Base-by-base conservation (phyloP, 2,888 invertebrate genomes). In the Saturnia japonica region DNA sequence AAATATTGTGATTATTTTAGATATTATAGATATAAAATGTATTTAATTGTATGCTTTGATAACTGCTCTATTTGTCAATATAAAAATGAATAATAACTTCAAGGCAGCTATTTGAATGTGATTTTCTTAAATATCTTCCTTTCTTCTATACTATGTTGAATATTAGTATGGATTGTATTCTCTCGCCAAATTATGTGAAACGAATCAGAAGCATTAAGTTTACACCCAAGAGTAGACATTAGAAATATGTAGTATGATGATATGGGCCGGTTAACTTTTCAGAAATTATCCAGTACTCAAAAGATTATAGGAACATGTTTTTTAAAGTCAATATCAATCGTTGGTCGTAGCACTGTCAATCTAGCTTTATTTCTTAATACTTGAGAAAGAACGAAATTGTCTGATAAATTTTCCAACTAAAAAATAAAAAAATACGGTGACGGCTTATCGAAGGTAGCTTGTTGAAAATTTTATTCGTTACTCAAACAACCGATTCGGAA, bases 381-480 rank as follows among this genome's bases (percentile, higher is more conserved):
- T 19, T 47, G 16, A 47, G 19, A 47, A 47, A 47, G 19, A 14
- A 4, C 47, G 4, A 47, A 14, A 45, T 45, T 19, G 16, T 19
- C 47, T 6, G 19, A 47, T n/a, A 25, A 25, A 28, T 28, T 28
- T 14, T 4, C 14, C 25, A 28, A 25, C 14, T n/a, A 19, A 0
- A 40, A 40, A 64, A 40, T 40, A 6, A n/a, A 64, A 64, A 64
- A 4, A 34, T 64, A 64, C n/a, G 22, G 40, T 9, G 14, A 19
- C 34, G 34, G 28, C 34, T 40, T 14, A 40, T 64, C 8, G 25
- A 64, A 40, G 19, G 40, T 62, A 25, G 34, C 0, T 40, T 62
- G 62, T 40, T 40, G n/a, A 64, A n/a, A 64, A 64, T 64, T 64
- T 40, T 40, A 64, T 64, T 40, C 40, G 9, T 16, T 40, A 64